Conservation (phyloP, 2,888 invertebrate genomes). For the Phragmatobia fuliginosa region DNA sequence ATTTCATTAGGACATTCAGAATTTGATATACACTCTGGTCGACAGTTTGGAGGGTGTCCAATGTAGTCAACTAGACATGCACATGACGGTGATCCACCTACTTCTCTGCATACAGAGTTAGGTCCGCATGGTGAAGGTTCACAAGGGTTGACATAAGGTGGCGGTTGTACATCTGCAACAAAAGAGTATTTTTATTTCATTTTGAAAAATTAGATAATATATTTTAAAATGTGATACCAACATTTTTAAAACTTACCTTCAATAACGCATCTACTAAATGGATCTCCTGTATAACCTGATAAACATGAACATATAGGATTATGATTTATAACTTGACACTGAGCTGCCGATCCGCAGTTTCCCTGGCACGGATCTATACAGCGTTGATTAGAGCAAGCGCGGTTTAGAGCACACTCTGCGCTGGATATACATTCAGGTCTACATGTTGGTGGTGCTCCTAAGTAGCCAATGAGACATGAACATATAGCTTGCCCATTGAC, state of each 20-base stretch:
- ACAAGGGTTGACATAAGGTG: conserved; percentile 85
- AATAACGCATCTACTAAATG: conserved; percentile 89
- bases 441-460: conserved; percentile 90
- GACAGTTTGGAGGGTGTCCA: conserved; percentile 90
- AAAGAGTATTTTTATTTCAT: conserved; percentile 10
- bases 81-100: conserved; percentile 89
- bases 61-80: conserved; percentile 89
- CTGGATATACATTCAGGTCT: conserved; percentile 91
- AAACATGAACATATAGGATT: conserved; percentile 91
- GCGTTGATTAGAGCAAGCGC: conserved; percentile 90
- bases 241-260: conserved; percentile 80
- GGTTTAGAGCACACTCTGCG: conserved; percentile 89
- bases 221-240: conserved; percentile 1
- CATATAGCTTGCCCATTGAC: conserved; percentile 90
- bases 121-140: conserved; percentile 92
- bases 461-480: conserved; percentile 88
- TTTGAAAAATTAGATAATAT: not conserved
- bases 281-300: conserved; percentile 90
- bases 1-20: conserved; percentile 90
- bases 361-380: conserved; percentile 91
- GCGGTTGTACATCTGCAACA: conserved; percentile 67
- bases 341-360: conserved; percentile 90
- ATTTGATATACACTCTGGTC: conserved; percentile 91
- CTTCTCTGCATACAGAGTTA: conserved; percentile 88
- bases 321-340: conserved; percentile 91